Base-by-base conservation (phyloP, 2,797 vertebrate genomes). In the Spinibarbus caldwelli region DNA sequence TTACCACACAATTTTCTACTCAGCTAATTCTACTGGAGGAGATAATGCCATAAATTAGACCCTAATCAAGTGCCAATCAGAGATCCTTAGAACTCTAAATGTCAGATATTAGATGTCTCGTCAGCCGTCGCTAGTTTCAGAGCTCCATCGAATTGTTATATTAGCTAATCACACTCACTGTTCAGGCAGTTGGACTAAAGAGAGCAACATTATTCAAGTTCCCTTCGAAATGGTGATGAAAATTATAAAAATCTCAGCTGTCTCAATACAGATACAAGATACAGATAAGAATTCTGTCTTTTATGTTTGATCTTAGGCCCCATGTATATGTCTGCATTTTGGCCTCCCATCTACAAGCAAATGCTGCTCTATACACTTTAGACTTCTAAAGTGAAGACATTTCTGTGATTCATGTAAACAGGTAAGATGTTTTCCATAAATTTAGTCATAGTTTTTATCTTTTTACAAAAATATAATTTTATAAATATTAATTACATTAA, bases 1-100 rank as follows among this genome's bases (percentile, higher is more conserved):
- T 96, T 96, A 97, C 94, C 94, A 94, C 95, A 95, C 94, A 95
- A 96, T 97, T 97, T 97, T 96, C 96, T 95, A 95, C 94, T 93
- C 95, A 95, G 95, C 95, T 97, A 96, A 97, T 98, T 98, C 96
- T 93, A 95, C 95, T 96, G 93, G 95, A 96, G 95, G 95, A 96
- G 96, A 96, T 97, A 98, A 98, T 97, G 95, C 96, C 95, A 96
- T 91, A 94, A 96, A 97, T 96, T 96, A 96, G 96, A 95, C 93
- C 93, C 94, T 97, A 98, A 98, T 98, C 97, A 99, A 96, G 95
- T 98, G 97, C 96, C 97, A 98, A 96, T 98, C 97, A 97, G 95
- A 94, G 93, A 95, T 95, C 93, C 91, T 95, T 91, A 89, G 91
- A 91, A 94, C 94, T 90, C 92, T 94, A 94, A 97, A 95, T 96